A percentile compares a stretch with the other conserved stretches of the same genome.
Evolutionary conservation across 2,113 vertebrate species (phyloP).

Genomic region (Vulpes vulpes): DNA sequence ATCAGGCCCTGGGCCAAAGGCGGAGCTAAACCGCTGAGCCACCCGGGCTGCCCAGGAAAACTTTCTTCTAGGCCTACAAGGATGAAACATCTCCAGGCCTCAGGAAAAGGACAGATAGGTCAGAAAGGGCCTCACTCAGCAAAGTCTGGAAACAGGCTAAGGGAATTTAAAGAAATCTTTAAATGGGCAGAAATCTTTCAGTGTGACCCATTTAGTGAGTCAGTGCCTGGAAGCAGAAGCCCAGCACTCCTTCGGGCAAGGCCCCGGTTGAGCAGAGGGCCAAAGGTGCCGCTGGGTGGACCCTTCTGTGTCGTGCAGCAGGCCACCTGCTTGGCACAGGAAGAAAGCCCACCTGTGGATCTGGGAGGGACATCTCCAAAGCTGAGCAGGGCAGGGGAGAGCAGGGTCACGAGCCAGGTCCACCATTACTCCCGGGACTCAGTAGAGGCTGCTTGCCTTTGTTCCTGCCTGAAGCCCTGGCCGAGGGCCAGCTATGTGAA

Average conservation of each 20-base stretch:
- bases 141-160: background rate
- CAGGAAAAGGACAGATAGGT: background rate
- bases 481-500: background rate
- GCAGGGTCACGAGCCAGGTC: background rate
- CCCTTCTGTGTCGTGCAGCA: accelerated
- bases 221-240: background rate
- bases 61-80: background rate
- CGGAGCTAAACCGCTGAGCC: no score
- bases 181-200: background rate
- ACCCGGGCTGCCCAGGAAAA: no score
- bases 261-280: background rate
- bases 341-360: accelerated
- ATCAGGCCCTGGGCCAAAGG: no score
- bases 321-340: background rate
- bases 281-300: no score
- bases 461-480: background rate
- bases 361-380: background rate
- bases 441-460: background rate
- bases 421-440: background rate
- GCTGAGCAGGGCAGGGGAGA: background rate
- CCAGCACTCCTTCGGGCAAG: accelerated
- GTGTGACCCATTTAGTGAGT: background rate
- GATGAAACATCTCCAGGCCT: background rate
- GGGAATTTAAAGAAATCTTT: background rate
- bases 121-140: background rate